Evolutionary conservation across 2,888 invertebrate species (phyloP).

Genomic region (Cremastinae sp.): DNA sequence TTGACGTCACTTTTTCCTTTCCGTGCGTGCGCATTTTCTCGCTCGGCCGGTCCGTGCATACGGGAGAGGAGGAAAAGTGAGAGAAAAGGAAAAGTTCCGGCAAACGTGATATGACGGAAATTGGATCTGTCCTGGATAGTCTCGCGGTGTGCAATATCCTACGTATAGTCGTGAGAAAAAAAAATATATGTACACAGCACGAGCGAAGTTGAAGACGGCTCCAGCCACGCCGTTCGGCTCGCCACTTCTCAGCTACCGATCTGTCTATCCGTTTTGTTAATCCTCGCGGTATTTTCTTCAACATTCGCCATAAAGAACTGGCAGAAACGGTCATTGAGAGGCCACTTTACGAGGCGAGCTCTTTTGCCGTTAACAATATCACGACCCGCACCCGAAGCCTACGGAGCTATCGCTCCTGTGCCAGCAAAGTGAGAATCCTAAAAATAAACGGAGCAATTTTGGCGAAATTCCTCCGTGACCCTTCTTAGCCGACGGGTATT

Average conservation of each 20-base stretch:
- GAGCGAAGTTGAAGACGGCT: not conserved
- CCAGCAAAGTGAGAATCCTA: conserved; percentile 26
- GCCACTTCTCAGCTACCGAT: conserved; percentile 12
- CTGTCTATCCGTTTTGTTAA: not conserved
- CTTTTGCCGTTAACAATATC: no score
- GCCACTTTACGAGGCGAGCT: no score
- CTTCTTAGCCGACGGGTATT: conserved; percentile 27
- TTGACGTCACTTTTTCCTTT: conserved; percentile 5
- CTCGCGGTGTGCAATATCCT: conserved; percentile 46
- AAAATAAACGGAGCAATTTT: conserved; percentile 46
- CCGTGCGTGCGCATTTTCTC: conserved; percentile 7
- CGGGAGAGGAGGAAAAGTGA: not conserved
- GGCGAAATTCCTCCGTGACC: conserved; percentile 27
- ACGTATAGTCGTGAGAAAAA: not conserved
- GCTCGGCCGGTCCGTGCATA: conserved; percentile 21
- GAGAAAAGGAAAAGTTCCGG: conserved; percentile 32
- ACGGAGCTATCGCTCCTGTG: conserved; percentile 16
- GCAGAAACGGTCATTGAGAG: not conserved
- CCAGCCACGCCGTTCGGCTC: conserved; percentile 28
- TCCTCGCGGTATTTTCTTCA: not conserved
- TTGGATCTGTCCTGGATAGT: conserved; percentile 56
- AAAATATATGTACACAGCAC: not conserved
- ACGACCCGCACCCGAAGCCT: conserved; percentile 2
- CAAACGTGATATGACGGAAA: conserved; percentile 54
- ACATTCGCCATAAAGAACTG: not conserved